These are phyloP conservation scores for Solenopsis invicta DNA, from an alignment of 1,140 invertebrate species.

Conservation along the genomic window DNA sequence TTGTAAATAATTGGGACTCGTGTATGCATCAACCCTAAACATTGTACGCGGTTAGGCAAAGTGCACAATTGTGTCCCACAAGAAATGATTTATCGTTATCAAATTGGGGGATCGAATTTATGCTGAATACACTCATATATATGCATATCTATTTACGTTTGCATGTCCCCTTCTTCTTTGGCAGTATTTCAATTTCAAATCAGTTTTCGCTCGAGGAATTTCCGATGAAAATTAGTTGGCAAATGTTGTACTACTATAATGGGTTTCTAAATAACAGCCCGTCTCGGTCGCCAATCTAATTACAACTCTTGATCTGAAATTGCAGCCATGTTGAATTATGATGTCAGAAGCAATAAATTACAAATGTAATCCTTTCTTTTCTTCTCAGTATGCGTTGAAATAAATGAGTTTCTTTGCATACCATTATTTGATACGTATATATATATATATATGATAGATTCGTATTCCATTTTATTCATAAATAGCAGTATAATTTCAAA, in stretches of 20 bases:
- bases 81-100: conserved; percentile 66
- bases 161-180: conserved; percentile 61
- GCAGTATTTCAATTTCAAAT: conserved; percentile 69
- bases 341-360: conserved; percentile 41
- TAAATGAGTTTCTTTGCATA: conserved; percentile 33
- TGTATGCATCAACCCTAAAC: conserved; percentile 47
- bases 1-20: background rate
- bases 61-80: conserved; percentile 24
- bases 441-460: background rate
- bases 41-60: background rate
- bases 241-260: conserved; percentile 55
- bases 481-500: background rate
- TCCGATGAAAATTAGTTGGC: conserved; percentile 68
- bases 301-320: conserved; percentile 46
- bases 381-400: conserved; percentile 4
- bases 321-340: conserved; percentile 10
- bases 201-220: conserved; percentile 39
- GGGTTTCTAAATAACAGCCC: conserved; percentile 54
- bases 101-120: conserved; percentile 59
- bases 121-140: conserved; percentile 69
- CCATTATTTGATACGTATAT: background rate
- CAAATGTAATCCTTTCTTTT: background rate
- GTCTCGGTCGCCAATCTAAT: conserved; percentile 42
- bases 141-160: conserved; percentile 71
- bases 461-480: background rate